Percentiles rank a stretch among this genome's conserved stretches.
Evolutionary conservation across 64 coral and sea anemone genomes (phyloP).

Genomic region (Dendrophyllia cribrosa): DNA sequence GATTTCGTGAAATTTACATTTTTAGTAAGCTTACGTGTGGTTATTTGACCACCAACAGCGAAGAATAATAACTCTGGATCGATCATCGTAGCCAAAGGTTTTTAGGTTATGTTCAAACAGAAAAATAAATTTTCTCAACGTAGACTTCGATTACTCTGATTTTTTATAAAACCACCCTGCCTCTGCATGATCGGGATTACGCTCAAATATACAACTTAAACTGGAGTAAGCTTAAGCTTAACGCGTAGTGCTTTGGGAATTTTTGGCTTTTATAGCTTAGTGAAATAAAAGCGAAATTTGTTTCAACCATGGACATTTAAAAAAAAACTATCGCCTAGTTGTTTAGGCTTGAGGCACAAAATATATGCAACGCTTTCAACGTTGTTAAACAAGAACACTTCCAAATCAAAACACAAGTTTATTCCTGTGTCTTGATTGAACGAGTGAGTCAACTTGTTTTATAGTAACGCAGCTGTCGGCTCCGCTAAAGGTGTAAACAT

Average conservation of each 20-base stretch:
- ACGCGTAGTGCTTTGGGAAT: no score
- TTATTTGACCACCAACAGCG: slow-evolving; percentile 12
- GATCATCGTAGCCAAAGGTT: no score
- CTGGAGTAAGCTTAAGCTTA: no score
- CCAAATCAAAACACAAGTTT: no score
- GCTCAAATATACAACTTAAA: no score
- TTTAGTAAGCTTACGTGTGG: neutral
- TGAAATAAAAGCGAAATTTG: no score
- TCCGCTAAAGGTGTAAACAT: neutral
- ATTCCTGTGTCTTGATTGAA: neutral
- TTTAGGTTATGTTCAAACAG: neutral
- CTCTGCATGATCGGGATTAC: no score
- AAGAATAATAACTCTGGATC: neutral
- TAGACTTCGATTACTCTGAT: neutral
- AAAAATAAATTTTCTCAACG: neutral
- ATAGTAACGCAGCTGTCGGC: neutral
- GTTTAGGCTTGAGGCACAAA: no score
- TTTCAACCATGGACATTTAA: neutral
- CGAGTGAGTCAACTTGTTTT: neutral
- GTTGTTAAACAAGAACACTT: no score
- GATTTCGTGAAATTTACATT: neutral
- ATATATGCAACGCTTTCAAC: no score
- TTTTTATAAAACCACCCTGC: neutral
- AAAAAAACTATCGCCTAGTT: neutral
- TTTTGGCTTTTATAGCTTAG: no score